phyloP scores from a whole-genome alignment of 2,888 invertebrate genomes.

The Ferdinandea cuprea region DNA sequence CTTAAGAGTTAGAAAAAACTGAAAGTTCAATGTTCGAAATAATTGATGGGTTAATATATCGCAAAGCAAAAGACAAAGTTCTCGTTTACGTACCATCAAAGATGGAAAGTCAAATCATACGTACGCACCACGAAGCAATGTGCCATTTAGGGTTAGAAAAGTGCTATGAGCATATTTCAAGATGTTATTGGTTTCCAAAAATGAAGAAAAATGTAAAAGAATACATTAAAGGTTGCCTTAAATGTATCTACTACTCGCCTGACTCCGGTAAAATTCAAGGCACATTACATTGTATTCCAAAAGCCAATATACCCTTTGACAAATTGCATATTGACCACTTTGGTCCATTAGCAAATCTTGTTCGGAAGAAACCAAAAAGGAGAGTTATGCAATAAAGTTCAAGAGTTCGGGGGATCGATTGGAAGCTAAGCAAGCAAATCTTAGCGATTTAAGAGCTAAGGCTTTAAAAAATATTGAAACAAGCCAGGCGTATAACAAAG shows the following conservation, averaged over 20 bases:
- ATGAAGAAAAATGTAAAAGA: conserved; percentile 16
- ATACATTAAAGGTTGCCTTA: not conserved
- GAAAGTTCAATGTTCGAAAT: conserved; percentile 16
- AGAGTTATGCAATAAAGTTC: no score
- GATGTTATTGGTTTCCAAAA: conserved; percentile 77
- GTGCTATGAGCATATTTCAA: conserved; percentile 63
- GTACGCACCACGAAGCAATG: conserved; percentile 40
- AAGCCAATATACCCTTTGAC: not conserved
- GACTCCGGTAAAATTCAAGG: not conserved
- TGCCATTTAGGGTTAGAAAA: conserved; percentile 78
- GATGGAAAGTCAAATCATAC: conserved; percentile 66
- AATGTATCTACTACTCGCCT: no score
- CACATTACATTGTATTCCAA: not conserved
- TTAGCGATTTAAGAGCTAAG: no score
- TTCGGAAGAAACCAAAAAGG: not conserved
- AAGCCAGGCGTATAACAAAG: conserved; percentile 34
- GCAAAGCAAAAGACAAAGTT: conserved; percentile 4
- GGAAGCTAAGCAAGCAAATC: not conserved
- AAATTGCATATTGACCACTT: no score
- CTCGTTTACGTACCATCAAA: conserved; percentile 13
- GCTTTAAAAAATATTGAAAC: conserved; percentile 21
- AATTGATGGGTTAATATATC: conserved; percentile 21
- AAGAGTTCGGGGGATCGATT: not conserved
- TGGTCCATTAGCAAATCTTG: no score
- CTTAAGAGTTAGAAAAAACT: not conserved